Evolutionary conservation across 2,797 vertebrate species (phyloP), one percentile per base, ranked within the genome.

Genomic region (Clarias fuscus): DNA sequence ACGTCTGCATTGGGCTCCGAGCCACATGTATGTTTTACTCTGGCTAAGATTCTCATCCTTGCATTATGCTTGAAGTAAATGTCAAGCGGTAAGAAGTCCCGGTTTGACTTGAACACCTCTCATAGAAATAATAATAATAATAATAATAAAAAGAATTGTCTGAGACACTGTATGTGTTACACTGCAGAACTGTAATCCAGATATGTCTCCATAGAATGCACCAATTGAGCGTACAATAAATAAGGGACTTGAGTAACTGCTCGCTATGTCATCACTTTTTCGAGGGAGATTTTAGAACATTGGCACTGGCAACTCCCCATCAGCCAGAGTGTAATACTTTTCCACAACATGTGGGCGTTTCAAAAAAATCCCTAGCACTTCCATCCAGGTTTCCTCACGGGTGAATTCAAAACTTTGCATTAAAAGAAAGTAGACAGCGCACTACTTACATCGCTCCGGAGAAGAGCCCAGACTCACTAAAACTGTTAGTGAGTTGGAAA

Each of bases 261-360:
- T 65, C 22, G 2, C 61, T 48, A 67, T 67, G 79, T 81, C 79
- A 81, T 67, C 79, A 81, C 67, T 81, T 76, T 62, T 48, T 11
- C 61, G 79, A 81, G n/a, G 8, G 64, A 82, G 79, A 68, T 24
- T 82, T 82, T 53, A 82, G 62, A n/a, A 82, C 40, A 30, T 53
- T 53, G 79, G 62, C 62, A 56, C 40, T 67, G 79, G 79, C 79
- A 82, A 68, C 79, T 82, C n/a, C 62, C 64, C 37, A 82, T 56
- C 43, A 80, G 77, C 77, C 58, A 20, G 22, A 82, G 43, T 56
- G 64, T 53, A 33, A 82, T 53, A 82, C 80, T 82, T 82, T 68
- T 22, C 62, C 43, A 68, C 80, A 53, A 68, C 80, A 68, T 33
- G 80, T 82, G 64, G 80, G 80, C 7, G 64, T 53, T 82, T 65